Evolutionary conservation across 2,888 invertebrate species (phyloP).

Genomic region (Galeopsomyia nigrocyanea): DNA sequence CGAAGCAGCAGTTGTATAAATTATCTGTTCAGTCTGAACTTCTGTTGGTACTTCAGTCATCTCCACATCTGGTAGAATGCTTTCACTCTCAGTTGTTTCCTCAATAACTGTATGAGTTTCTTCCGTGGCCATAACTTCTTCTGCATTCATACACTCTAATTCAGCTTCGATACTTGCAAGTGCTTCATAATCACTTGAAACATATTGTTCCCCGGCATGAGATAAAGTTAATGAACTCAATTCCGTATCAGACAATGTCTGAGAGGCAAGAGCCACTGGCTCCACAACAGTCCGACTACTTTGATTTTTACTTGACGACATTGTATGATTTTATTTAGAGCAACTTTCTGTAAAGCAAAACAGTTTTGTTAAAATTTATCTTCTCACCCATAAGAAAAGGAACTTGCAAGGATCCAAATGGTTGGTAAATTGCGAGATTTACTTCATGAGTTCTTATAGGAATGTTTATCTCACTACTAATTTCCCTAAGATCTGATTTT

Average conservation of each 20-base stretch:
- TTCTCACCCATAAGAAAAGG: too few relatives aligned
- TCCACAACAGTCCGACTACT: conserved; percentile 62
- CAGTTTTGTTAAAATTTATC: too few relatives aligned
- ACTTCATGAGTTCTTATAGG: too few relatives aligned
- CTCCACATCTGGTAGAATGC: conserved; percentile 62
- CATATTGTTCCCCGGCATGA: conserved; percentile 60
- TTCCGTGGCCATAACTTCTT: conserved; percentile 65
- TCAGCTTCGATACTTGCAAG: conserved; percentile 69
- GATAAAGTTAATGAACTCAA: conserved; percentile 61
- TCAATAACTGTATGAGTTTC: conserved; percentile 51
- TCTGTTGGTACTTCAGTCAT: conserved; percentile 63
- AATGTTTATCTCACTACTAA: too few relatives aligned
- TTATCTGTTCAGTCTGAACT: conserved; percentile 60
- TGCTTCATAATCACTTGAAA: conserved; percentile 66
- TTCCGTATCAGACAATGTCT: conserved; percentile 60
- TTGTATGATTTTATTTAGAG: conserved; percentile 47
- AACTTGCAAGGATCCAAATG: too few relatives aligned
- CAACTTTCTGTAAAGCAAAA: conserved; percentile 20
- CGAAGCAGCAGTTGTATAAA: conserved; percentile 61
- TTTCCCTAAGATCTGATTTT: too few relatives aligned
- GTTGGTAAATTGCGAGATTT: too few relatives aligned
- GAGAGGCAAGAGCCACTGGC: conserved; percentile 55
- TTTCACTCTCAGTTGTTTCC: conserved; percentile 48
- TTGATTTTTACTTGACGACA: conserved; percentile 62
- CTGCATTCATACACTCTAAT: conserved; percentile 66